These are phyloP conservation scores for Lagorchestes hirsutus DNA, from an alignment of 2,797 vertebrate genomes.

Conservation along the genomic window DNA sequence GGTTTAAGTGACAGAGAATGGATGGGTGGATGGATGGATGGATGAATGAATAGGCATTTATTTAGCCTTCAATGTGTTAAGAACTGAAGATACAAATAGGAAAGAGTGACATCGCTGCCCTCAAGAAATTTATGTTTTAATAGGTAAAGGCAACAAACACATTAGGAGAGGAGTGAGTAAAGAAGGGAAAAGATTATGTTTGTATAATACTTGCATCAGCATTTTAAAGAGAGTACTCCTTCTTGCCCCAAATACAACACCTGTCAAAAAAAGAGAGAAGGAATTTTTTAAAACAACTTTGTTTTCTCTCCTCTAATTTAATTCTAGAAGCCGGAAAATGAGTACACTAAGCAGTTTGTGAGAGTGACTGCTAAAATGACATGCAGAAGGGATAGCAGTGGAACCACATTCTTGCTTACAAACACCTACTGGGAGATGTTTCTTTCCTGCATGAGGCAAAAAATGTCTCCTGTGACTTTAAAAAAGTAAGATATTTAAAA, in stretches of 20 bases:
- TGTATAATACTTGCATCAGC: conserved; percentile 30
- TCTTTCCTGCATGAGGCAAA: conserved; percentile 67
- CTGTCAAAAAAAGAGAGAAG: conserved; percentile 43
- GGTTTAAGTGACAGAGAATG: not conserved
- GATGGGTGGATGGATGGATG: not conserved
- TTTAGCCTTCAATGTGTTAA: not conserved
- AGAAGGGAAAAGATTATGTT: conserved; percentile 7
- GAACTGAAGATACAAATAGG: not conserved
- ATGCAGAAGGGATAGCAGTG: conserved; percentile 40
- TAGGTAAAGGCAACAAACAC: not conserved
- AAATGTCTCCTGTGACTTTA: conserved; percentile 66
- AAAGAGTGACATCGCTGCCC: not conserved
- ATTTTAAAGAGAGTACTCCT: not conserved
- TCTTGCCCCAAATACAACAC: conserved; percentile 52
- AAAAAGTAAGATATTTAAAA: not conserved
- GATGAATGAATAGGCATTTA: not conserved
- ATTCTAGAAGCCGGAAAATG: conserved; percentile 52
- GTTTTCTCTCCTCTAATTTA: conserved; percentile 64
- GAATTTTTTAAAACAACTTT: conserved; percentile 57
- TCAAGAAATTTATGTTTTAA: not conserved
- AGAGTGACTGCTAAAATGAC: conserved; percentile 63
- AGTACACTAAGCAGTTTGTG: conserved; percentile 71
- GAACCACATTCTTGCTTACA: conserved; percentile 65
- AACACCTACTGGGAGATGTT: conserved; percentile 73
- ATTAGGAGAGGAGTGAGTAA: not conserved